Base-by-base conservation (phyloP, 2,888 invertebrate genomes). In the Anorthoa munda region DNA sequence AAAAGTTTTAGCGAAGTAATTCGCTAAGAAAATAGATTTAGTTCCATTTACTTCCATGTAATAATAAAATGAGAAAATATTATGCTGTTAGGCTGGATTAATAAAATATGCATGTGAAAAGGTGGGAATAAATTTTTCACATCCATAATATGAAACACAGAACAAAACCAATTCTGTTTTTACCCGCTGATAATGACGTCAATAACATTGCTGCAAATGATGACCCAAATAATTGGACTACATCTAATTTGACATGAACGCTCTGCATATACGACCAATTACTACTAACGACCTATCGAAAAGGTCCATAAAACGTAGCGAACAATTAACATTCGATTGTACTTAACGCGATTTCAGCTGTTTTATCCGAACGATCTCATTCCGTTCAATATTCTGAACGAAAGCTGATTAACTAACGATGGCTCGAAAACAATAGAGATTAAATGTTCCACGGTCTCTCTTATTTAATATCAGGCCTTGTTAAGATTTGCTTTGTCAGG, bases 301-400 rank as follows among this genome's bases (percentile, higher is more conserved):
- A 86, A 84, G 72, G 84, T 83, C 79, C 64, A 89, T 89, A 89
- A 89, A 90, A 81, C 77, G 83, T 82, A 83, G 76, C 77, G 73
- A 79, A 83, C 87, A 88, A 88, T 90, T 88, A 90, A 87, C 86
- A 88, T 88, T 83, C 79, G 83, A 87, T 83, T 84, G 83, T 83
- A 71, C 70, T 82, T 85, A 86, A 85, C 82, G 75, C 69, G 75
- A 84, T 83, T 86, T 81, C 77, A 79, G 78, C 82, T 75, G 72
- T 84, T 87, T 81, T 77, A 86, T 82, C 78, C 55, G 55, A 72
- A 72, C 75, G 68, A 85, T 83, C 77, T 75, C 81, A 76, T 85
- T 79, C 65, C 26, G 82, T 74, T 78, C 80, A 75, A 79, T 80
- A 72, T 83, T 83, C 77, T 66, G 80, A 80, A 83, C 68, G 66